These are phyloP conservation scores for Volucella inanis DNA, from an alignment of 2,888 invertebrate species.

Conservation along the genomic window DNA sequence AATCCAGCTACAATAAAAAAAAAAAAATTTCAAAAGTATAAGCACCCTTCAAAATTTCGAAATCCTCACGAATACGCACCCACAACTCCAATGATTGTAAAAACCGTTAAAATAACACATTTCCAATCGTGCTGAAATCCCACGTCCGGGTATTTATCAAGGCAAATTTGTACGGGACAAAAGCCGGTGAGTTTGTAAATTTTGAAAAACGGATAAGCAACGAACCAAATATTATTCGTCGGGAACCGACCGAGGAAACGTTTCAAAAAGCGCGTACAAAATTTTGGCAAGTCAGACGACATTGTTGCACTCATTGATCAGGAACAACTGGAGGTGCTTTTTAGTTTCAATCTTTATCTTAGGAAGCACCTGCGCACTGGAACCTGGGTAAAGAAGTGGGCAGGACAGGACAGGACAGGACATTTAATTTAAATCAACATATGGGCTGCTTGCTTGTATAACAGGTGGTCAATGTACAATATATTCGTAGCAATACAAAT, in stretches of 20 bases:
- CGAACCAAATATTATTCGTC: conserved; percentile 74
- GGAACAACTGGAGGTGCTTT: background rate
- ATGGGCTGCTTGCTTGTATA: conserved; percentile 8
- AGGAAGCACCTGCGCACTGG: conserved; percentile 40
- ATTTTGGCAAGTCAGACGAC: conserved; percentile 55
- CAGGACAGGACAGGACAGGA: background rate
- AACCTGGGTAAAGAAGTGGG: background rate
- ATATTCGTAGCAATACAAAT: conserved; percentile 6
- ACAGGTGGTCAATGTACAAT: background rate
- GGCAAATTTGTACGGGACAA: conserved; percentile 76
- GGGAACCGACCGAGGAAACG: conserved; percentile 60
- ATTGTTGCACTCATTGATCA: conserved; percentile 31
- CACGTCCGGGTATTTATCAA: conserved; percentile 55
- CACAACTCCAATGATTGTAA: conserved; percentile 60
- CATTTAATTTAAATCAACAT: conserved; percentile 28
- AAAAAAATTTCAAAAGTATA: background rate
- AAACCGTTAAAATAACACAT: conserved; percentile 53
- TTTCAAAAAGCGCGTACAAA: conserved; percentile 27
- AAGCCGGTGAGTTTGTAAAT: conserved; percentile 77
- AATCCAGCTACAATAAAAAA: conserved; percentile 78
- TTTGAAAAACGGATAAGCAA: conserved; percentile 77
- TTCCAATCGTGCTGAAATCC: conserved; percentile 69
- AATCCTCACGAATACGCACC: conserved; percentile 57
- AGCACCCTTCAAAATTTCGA: background rate
- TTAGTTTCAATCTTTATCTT: background rate